These are phyloP conservation scores for Corythaeola cristata DNA, from an alignment of 2,113 vertebrate species.

Conservation along the genomic window DNA sequence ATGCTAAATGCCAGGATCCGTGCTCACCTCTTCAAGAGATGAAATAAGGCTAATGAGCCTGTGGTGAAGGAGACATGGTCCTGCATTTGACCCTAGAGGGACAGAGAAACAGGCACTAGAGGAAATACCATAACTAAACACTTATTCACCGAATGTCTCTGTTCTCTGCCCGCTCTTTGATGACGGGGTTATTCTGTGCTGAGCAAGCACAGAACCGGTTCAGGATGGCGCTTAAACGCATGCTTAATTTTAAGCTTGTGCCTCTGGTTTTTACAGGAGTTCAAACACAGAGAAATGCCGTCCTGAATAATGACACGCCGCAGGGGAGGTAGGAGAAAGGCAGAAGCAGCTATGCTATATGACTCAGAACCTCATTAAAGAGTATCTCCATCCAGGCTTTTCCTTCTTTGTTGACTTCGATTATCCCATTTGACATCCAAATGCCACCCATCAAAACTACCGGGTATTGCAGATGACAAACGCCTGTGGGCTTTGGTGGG, in stretches of 20 bases:
- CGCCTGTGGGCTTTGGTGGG: accelerated
- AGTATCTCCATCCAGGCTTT: not conserved
- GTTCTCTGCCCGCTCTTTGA: not conserved
- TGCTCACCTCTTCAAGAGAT: not conserved
- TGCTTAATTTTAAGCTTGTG: not conserved
- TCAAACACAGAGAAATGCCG: not conserved
- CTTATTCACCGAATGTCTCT: not conserved
- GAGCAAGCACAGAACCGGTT: not conserved
- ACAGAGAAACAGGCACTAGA: not conserved
- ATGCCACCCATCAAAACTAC: not conserved
- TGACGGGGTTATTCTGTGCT: not conserved
- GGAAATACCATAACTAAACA: not conserved
- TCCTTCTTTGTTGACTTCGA: not conserved
- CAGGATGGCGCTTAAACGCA: not conserved
- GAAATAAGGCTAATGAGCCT: slow-evolving; percentile 7
- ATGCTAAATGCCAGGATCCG: not conserved
- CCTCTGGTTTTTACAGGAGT: not conserved
- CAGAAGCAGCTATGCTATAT: not conserved
- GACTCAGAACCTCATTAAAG: not conserved
- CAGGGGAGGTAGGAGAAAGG: not conserved
- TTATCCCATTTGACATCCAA: not conserved
- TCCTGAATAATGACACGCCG: not conserved
- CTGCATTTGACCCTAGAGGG: not conserved
- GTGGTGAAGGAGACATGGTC: not conserved
- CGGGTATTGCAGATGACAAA: not conserved